Evolutionary conservation across 2,113 vertebrate species (phyloP), one percentile per base, ranked within the genome.

Genomic region (Lepidothrix coronata): DNA sequence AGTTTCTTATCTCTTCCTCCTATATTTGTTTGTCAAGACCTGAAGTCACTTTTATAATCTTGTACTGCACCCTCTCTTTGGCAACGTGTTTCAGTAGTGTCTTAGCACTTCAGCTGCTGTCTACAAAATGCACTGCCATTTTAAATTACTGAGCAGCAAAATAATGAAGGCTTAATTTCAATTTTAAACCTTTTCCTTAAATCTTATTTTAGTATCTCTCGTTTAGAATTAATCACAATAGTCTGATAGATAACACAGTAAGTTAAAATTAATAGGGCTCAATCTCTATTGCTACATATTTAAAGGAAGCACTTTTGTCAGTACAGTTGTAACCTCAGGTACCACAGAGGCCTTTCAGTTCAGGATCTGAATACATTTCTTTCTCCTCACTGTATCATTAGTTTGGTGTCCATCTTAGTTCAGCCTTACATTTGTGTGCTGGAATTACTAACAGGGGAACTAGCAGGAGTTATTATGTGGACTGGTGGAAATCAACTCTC

Each of bases 61-160:
- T 35, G 9, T 30, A 35, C 25, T 84, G 44, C 27, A 35, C 67
- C 24, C 71, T 91, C 22, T 78, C 33, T 70, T 16, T 0, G 24
- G 71, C 51, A 77, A 21, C 28, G 46, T 41, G 35, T 84, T 84
- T 71, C 82, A 67, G 52, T 35, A 13, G 37, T 66, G 41, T 67
- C 58, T 78, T 70, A 62, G 63, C 62, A 76, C 67, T 62, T 49
- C 52, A 71, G 51, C 87, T 66, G 63, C 72, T 59, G 17, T 12
- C 28, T 57, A 31, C 17, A 48, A 74, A 61, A 25, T 52, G 58
- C 55, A 35, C 44, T 93, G 37, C 31, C 28, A 17, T 76, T 63
- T 77, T 94, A 82, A 91, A 91, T 85, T 85, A 85, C 30, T 83
- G 91, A 91, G 31, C 82, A 89, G 44, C 63, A 85, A 71, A 95